Base-by-base conservation (phyloP, 2,888 invertebrate species). In the Macrophya annulata region DNA sequence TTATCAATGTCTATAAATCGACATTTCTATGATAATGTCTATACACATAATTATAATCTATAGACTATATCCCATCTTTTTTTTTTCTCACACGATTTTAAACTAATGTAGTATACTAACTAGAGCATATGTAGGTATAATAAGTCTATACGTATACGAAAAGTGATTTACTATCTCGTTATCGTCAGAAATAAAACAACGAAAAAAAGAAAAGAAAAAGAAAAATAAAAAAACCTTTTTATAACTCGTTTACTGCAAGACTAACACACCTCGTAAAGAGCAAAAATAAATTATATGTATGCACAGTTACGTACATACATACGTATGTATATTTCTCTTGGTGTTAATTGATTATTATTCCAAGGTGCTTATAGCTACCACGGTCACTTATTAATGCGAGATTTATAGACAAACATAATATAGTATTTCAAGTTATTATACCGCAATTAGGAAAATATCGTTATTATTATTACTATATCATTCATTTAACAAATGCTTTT, bases 301-400 rank as follows among this genome's bases (percentile, higher is more conserved):
- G 31, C 31, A 31, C 3, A 31, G 31, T 31, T 31, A 31, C 31
- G 31, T 31, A 31, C 31, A 31, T 31, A 31, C 31, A 31, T 31
- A 31, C 31, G 31, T 31, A 31, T 31, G 31, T 62, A 62, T 62
- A 21, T 21, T 62, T 25, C 25, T 62, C 62, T 25, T 62, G 25
- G 25, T 25, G 62, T 62, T 62, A 62, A 62, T 62, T 12, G 25
- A 62, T 62, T 25, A 62, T 62, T 62, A 62, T 25, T 51, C n/a
- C 62, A 62, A 62, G 62, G 62, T 62, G 62, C 62, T 48, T 31
- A 48, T 62, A 62, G 21, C 62, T 25, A 62, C 25, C 62, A 25
- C 10, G 21, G 25, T 62, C 25, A 21, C 4, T 25, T 48, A 8
- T 48, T 62, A 62, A 62, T 62, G 9, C 62, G 25, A 21, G 12